Evolutionary conservation across 2,797 vertebrate species (phyloP).

Genomic region (Prionace glauca): DNA sequence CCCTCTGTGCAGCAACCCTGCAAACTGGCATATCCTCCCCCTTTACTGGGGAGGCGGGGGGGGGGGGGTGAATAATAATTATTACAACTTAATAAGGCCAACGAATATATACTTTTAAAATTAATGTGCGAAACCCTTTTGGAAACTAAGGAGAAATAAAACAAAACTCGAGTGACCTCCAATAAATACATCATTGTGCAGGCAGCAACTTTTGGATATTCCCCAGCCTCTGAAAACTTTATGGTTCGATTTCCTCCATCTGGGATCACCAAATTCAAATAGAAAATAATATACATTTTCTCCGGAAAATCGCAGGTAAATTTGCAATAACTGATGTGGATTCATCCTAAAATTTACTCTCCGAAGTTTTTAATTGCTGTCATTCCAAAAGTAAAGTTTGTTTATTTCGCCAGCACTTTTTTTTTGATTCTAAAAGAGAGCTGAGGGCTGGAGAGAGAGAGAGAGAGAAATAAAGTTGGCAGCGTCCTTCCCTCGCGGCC

Average conservation of each 20-base stretch:
- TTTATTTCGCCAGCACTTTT: background rate
- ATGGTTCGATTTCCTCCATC: background rate
- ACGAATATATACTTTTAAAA: background rate
- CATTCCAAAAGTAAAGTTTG: background rate
- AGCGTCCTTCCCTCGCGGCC: constrained; percentile 59
- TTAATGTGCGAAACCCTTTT: background rate
- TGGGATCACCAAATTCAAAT: background rate
- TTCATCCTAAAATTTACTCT: no score
- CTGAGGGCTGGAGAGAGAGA: background rate
- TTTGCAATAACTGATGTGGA: no score
- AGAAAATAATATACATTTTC: background rate
- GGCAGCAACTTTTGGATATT: background rate
- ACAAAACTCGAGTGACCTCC: no score
- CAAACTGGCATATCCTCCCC: background rate
- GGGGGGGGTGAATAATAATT: no score
- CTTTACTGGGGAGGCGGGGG: no score
- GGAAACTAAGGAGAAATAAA: background rate
- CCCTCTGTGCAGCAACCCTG: no score
- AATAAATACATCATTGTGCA: background rate
- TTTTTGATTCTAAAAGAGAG: no score
- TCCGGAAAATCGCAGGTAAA: background rate
- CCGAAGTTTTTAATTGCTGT: background rate
- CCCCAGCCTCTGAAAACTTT: background rate
- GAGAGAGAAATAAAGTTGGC: constrained; percentile 51
- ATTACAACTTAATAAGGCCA: background rate